Evolutionary conservation across 2,113 vertebrate species (phyloP).

Genomic region (Antechinus stuartii): DNA sequence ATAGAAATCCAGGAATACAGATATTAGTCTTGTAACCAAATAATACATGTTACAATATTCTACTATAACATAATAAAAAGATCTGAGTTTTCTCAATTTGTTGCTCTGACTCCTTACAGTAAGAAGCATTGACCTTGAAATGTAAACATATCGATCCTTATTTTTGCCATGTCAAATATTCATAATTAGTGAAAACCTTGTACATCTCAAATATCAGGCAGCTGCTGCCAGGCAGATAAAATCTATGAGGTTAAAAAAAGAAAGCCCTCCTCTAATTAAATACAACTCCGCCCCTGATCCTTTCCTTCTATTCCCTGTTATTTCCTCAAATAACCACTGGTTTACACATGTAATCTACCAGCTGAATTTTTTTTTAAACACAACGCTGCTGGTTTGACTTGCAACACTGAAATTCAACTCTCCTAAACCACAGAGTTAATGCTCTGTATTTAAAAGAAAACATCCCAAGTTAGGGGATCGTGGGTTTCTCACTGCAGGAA

Average conservation of each 20-base stretch:
- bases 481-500: slow-evolving; percentile 47
- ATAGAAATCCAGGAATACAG: background rate
- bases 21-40: background rate
- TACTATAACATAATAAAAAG: slow-evolving; percentile 24
- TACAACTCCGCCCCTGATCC: background rate
- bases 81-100: slow-evolving; percentile 42
- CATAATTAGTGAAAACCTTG: slow-evolving; percentile 78
- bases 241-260: slow-evolving; percentile 11
- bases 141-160: slow-evolving; percentile 78
- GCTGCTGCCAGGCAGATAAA: slow-evolving; percentile 69
- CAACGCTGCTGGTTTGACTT: background rate
- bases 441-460: slow-evolving; percentile 52
- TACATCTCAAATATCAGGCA: slow-evolving; percentile 69
- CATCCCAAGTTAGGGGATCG: slow-evolving; percentile 62
- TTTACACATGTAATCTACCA: slow-evolving; percentile 32
- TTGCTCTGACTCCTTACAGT: slow-evolving; percentile 55
- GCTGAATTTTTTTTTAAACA: slow-evolving; percentile 35
- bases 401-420: slow-evolving; percentile 30
- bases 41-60: slow-evolving; percentile 62
- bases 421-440: slow-evolving; percentile 31
- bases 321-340: slow-evolving; percentile 10
- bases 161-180: slow-evolving; percentile 76
- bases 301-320: background rate
- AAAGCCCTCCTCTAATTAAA: slow-evolving; percentile 39
- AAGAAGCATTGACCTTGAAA: slow-evolving; percentile 73